Evolutionary conservation across 2,888 invertebrate species (phyloP).

Genomic region (Micropterix aruncella): DNA sequence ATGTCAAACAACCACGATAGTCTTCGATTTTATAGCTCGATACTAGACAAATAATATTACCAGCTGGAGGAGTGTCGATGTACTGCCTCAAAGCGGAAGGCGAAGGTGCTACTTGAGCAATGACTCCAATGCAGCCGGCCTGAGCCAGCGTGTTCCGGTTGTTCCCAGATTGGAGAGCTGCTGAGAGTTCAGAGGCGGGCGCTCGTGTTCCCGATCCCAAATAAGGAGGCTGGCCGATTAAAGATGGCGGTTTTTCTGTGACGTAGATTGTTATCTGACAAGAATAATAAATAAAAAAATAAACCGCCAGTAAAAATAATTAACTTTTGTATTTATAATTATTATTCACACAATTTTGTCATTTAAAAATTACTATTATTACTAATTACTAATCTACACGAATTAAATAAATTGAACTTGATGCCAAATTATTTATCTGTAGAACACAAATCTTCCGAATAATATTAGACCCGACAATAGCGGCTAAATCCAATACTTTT

Average conservation of each 20-base stretch:
- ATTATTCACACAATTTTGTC: too few relatives aligned
- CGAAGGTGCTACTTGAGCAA: slow-evolving; percentile 61
- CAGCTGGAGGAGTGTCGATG: slow-evolving; percentile 77
- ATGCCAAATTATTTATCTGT: too few relatives aligned
- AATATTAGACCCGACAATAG: too few relatives aligned
- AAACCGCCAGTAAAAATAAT: not conserved
- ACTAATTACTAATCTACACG: too few relatives aligned
- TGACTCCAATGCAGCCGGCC: slow-evolving; percentile 57
- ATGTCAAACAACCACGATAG: too few relatives aligned
- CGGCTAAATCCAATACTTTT: too few relatives aligned
- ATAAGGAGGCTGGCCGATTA: slow-evolving; percentile 16
- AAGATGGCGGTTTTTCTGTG: slow-evolving; percentile 48
- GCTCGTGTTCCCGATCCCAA: slow-evolving; percentile 53
- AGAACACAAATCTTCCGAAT: too few relatives aligned
- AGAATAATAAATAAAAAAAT: not conserved
- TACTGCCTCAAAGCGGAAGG: slow-evolving; percentile 76
- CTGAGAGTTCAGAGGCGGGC: slow-evolving; percentile 55
- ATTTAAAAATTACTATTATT: too few relatives aligned
- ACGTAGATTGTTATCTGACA: slow-evolving; percentile 45
- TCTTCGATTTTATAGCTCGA: too few relatives aligned
- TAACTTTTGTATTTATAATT: too few relatives aligned
- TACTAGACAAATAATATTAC: too few relatives aligned
- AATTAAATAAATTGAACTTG: too few relatives aligned
- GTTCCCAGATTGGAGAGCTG: slow-evolving; percentile 53
- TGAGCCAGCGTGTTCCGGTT: slow-evolving; percentile 59